Percentiles rank a stretch among this genome's conserved stretches.
These are phyloP conservation scores for Lanistes nyassanus DNA, from an alignment of 1,140 invertebrate species.

Conservation along the genomic window DNA sequence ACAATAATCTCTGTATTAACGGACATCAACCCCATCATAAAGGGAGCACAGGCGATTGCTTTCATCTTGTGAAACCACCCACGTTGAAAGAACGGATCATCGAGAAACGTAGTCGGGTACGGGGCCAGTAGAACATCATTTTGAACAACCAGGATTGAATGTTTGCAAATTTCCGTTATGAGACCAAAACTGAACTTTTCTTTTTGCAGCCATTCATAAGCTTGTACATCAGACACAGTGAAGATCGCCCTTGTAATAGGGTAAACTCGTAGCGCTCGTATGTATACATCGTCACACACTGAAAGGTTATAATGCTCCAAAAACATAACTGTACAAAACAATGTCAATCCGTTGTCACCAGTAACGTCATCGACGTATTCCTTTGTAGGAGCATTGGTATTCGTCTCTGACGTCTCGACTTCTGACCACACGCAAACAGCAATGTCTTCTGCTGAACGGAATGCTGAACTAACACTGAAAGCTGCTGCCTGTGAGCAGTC, in stretches of 20 bases:
- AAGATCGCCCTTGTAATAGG: constrained; percentile 49
- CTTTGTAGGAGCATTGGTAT: not conserved
- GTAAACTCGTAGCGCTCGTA: constrained; percentile 40
- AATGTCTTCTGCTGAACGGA: constrained; percentile 32
- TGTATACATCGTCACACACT: constrained; percentile 35
- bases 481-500: not conserved
- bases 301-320: constrained; percentile 48
- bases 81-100: constrained; percentile 36
- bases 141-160: constrained; percentile 47
- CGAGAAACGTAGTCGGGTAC: constrained; percentile 35
- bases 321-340: constrained; percentile 44
- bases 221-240: constrained; percentile 55
- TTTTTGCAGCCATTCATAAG: constrained; percentile 46
- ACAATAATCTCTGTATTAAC: constrained; percentile 53
- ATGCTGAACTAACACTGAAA: constrained; percentile 9
- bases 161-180: constrained; percentile 42
- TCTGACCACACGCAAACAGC: constrained; percentile 33
- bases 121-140: constrained; percentile 54
- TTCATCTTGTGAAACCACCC: constrained; percentile 45
- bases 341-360: constrained; percentile 6
- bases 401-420: not conserved
- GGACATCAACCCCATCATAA: constrained; percentile 47
- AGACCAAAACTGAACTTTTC: constrained; percentile 47
- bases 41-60: constrained; percentile 52
- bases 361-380: constrained; percentile 16